Evolutionary conservation across 2,797 vertebrate genomes (phyloP), one percentile per base, ranked within the genome.

Genomic region (Typhlichthys subterraneus): DNA sequence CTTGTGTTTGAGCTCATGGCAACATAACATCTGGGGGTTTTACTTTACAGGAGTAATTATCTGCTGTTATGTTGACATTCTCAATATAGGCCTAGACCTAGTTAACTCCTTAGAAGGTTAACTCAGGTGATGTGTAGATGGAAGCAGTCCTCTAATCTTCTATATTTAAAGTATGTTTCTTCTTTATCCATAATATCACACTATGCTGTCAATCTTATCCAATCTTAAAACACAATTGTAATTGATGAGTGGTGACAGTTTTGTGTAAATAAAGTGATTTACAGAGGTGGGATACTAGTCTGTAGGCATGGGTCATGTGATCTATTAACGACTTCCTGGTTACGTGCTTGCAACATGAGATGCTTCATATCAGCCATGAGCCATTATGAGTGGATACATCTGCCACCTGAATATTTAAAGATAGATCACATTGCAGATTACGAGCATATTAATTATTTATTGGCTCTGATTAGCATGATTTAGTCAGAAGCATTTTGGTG

Each of bases 321-420:
- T 82, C 63, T 79, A 71, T 82, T 72, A 76, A 87, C 88, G 12
- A 82, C 82, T 88, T 90, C 89, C 88, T 89, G 76, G 88, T 88
- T 72, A 89, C 88, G 77, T 77, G 78, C 33, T 60, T 76, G 89
- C 81, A 86, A 91, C 85, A 73, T 59, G 87, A 91, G 88, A 86
- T 59, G 70, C 81, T 80, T 85, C 84, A 92, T 92, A 91, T 88
- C 78, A 80, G 76, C 74, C 73, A 23, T 42, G 38, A 42, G 38
- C 76, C 80, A 81, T 91, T 93, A 93, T 94, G 89, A 92, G 81
- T 76, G 84, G 80, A 74, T 82, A 72, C 87, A 90, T 89, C 85
- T 90, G 85, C 80, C 81, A 62, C 78, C 69, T 93, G 83, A 91
- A 92, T 93, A 90, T 90, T 92, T 91, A 86, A 91, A 82, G 72